Evolutionary conservation across 2,888 invertebrate genomes (phyloP).

Genomic region (Petrolisthes cinctipes): DNA sequence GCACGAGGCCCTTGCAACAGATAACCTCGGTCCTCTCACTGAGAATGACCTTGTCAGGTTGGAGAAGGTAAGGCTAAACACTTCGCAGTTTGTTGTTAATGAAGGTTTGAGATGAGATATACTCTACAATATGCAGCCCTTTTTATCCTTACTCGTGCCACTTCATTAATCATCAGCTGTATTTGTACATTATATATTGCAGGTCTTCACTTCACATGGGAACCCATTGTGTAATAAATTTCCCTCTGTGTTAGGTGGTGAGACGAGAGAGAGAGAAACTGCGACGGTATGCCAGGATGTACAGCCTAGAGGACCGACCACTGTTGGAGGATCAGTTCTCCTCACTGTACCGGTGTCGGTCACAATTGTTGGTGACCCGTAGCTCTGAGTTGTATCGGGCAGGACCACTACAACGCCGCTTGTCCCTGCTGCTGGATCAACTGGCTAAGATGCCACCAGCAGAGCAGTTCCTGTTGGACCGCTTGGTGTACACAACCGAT

Average conservation of each 20-base stretch:
- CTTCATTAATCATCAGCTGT: too few species aligned
- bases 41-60: conserved; percentile 58
- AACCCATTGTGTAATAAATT: too few species aligned
- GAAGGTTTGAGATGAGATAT: not conserved
- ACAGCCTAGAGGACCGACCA: conserved; percentile 64
- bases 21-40: conserved; percentile 58
- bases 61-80: conserved; percentile 46
- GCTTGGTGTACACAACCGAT: conserved; percentile 53
- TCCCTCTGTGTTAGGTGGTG: conserved; percentile 25
- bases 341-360: conserved; percentile 60
- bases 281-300: conserved; percentile 55
- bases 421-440: conserved; percentile 54
- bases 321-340: conserved; percentile 62
- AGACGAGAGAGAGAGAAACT: conserved; percentile 58
- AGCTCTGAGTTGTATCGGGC: conserved; percentile 54
- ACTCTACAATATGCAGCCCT: too few species aligned
- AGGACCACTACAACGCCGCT: conserved; percentile 51
- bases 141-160: too few species aligned
- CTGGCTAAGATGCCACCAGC: conserved; percentile 57
- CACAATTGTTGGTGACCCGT: conserved; percentile 55
- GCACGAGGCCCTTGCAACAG: conserved; percentile 61
- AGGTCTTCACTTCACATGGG: too few species aligned
- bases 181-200: too few species aligned
- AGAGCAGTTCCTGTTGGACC: conserved; percentile 62
- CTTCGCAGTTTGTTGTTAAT: not conserved